Base-by-base conservation (phyloP, 2,113 vertebrate genomes). In the Dinomys branickii region DNA sequence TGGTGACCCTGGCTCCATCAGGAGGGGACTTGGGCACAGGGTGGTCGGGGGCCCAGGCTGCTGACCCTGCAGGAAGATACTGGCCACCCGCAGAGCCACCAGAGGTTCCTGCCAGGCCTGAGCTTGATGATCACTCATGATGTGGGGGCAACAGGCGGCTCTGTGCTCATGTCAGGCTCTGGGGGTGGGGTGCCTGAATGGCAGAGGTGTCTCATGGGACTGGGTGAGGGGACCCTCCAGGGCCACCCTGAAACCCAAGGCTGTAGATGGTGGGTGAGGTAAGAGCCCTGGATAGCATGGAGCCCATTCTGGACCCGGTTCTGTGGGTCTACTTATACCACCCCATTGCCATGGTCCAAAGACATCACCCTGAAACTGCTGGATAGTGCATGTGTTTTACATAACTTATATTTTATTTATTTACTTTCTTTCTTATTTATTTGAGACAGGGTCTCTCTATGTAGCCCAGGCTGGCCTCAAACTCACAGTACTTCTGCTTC, bases 1-100 rank as follows among this genome's bases (percentile, higher is more conserved):
- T 98, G 98, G 94, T 94, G 97, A 96, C 95, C 91, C 63, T 97
- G 59, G 97, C 98, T 95, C 98, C 94, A 33, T 97, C 98, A 98
- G 93, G 85, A 97, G 92, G 59, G 75, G 93, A 88, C 91, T 75
- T 81, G 5, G 92, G 92, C 14, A 78, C 83, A 54, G 85, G 1
- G 41, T 30, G 71, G 86, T 61, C 38, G 1, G 0, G 65, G 65
- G 47, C 47, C 59, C 2, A 0, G 85, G 69, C 90, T 96, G 98
- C 98, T 98, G 98, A 98, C 92, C 86, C 22, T 81, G 97, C 97
- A 95, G 82, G 94, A 94, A 85, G 54, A 54, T 1, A 0, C 63
- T 0, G 5, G 16, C 35, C 1, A 8, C 88, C 19, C 65, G 7
- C 14, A 0, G 75, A 30, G 75, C 75, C 75, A 33, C 13, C 22